Evolutionary conservation across 2,797 vertebrate species (phyloP).

Genomic region (Huso huso): DNA sequence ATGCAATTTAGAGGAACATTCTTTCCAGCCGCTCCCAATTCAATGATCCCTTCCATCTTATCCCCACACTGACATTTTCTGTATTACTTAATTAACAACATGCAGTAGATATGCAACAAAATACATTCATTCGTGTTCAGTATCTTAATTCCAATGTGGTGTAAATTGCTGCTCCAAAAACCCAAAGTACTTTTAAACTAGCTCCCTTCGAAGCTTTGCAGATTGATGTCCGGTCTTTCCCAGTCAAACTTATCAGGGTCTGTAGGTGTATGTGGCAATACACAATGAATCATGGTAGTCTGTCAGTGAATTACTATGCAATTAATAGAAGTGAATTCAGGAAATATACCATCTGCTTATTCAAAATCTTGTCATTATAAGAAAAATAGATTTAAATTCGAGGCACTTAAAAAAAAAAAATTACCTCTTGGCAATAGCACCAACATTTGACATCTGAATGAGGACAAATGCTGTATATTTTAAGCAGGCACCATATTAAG

Average conservation of each 20-base stretch:
- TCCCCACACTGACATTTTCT: too few species aligned
- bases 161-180: too few species aligned
- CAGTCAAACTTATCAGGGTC: slow-evolving; percentile 5
- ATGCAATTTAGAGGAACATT: too few species aligned
- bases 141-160: too few species aligned
- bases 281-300: slow-evolving; percentile 23
- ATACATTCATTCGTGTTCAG: too few species aligned
- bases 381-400: slow-evolving; percentile 16
- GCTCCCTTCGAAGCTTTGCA: too few species aligned
- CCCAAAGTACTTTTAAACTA: too few species aligned
- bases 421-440: slow-evolving; percentile 19
- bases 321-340: slow-evolving; percentile 29
- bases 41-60: too few species aligned
- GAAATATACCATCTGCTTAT: slow-evolving; percentile 30
- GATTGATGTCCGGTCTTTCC: background rate
- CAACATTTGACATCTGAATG: slow-evolving; percentile 18
- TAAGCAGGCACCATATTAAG: slow-evolving; percentile 10
- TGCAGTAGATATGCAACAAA: too few species aligned
- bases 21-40: too few species aligned
- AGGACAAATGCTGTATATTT: slow-evolving; percentile 13
- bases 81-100: too few species aligned
- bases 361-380: slow-evolving; percentile 23
- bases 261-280: slow-evolving; percentile 15
- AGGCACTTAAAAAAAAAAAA: slow-evolving; percentile 13
- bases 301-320: slow-evolving; percentile 32